phyloP scores from a whole-genome alignment of 2,113 vertebrate genomes.

The Melanocharis versteri region DNA sequence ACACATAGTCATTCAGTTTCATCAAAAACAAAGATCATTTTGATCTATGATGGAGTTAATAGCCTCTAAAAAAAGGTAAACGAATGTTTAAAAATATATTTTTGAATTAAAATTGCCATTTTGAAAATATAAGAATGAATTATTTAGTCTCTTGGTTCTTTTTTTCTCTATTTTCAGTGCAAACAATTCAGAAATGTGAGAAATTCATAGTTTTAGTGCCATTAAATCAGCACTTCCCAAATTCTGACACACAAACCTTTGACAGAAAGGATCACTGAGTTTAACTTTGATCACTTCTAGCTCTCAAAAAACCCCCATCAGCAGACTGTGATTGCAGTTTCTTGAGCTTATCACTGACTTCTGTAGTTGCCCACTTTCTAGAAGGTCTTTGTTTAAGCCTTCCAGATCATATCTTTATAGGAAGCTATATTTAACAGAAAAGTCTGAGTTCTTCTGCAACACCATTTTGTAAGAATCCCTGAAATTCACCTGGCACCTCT shows the following conservation, averaged over 20 bases:
- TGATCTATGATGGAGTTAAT: not conserved
- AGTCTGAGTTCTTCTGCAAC: not conserved
- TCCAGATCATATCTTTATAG: not conserved
- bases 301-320: not conserved
- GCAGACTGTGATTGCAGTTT: not conserved
- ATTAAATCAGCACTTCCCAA: not conserved
- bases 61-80: not conserved
- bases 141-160: not conserved
- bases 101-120: not conserved
- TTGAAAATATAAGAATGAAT: not conserved
- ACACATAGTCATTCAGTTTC: not conserved
- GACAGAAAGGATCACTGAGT: not conserved
- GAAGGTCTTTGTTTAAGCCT: not conserved
- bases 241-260: not conserved
- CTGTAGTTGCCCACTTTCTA: not conserved
- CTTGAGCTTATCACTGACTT: rapidly evolving
- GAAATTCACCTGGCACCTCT: not conserved
- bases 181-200: not conserved
- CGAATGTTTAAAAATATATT: not conserved
- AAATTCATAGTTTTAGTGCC: not conserved
- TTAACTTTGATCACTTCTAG: not conserved
- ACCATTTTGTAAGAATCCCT: not conserved
- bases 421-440: not conserved
- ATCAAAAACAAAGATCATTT: not conserved
- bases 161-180: not conserved